Evolutionary conservation across 1,140 invertebrate genomes (phyloP).

Genomic region (Eueides isabella): DNA sequence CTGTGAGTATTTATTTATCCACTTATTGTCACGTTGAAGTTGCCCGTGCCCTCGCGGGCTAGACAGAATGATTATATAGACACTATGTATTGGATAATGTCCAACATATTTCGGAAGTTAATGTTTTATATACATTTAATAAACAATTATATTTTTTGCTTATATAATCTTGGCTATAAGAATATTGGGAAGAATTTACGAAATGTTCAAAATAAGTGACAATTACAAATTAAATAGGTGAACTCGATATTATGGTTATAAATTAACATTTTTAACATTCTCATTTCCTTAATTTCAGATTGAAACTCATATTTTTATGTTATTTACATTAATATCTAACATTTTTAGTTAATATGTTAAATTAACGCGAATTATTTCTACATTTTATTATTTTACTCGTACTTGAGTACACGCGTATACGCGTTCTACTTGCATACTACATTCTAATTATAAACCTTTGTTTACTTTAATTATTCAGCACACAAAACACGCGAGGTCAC

Average conservation of each 20-base stretch:
- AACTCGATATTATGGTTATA: neutral
- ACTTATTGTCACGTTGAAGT: neutral
- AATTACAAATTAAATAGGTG: neutral
- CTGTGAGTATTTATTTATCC: neutral
- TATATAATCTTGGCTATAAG: no score
- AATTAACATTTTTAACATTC: neutral
- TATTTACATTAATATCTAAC: no score
- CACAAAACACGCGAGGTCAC: slow-evolving; percentile 20
- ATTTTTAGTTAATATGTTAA: no score
- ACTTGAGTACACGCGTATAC: neutral
- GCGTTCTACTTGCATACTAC: slow-evolving; percentile 11
- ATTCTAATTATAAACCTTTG: slow-evolving; percentile 19
- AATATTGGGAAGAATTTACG: no score
- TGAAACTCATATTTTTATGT: neutral
- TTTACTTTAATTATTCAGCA: slow-evolving; percentile 21
- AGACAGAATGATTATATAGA: neutral
- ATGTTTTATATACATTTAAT: neutral
- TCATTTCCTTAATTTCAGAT: neutral
- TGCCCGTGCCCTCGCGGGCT: neutral
- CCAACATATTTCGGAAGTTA: neutral
- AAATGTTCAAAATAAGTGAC: no score
- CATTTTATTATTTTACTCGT: no score
- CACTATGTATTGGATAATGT: neutral
- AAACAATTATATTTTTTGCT: neutral
- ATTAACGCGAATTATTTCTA: no score